A percentile compares a stretch with the other conserved stretches of the same genome.
Evolutionary conservation across 1,140 invertebrate genomes (phyloP).

Genomic region (Phortica variegata): DNA sequence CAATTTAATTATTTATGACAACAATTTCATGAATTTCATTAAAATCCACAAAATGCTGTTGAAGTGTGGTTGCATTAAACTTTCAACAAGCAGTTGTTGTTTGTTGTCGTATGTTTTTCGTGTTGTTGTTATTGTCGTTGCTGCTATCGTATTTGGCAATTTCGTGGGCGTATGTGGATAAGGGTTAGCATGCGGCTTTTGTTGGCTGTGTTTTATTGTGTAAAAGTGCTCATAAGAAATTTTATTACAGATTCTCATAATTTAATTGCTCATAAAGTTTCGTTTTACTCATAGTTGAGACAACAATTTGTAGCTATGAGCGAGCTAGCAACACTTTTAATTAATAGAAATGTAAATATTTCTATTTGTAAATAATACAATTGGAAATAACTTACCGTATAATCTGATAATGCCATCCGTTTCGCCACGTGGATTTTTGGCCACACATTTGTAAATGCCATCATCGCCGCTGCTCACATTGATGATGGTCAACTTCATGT

Average conservation of each 20-base stretch:
- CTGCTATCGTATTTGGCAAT: neutral
- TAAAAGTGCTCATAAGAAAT: too few relatives aligned
- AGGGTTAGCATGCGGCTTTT: too few relatives aligned
- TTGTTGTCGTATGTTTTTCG: too few relatives aligned
- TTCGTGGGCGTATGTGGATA: too few relatives aligned
- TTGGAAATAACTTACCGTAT: conserved; percentile 85
- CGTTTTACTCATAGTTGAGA: too few relatives aligned
- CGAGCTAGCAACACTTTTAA: too few relatives aligned
- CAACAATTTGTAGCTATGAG: too few relatives aligned
- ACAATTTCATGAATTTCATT: conserved; percentile 27
- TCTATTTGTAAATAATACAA: too few relatives aligned
- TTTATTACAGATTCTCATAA: too few relatives aligned
- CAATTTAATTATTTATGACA: conserved; percentile 28
- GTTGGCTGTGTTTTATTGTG: too few relatives aligned
- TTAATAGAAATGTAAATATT: too few relatives aligned
- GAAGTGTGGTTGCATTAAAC: neutral
- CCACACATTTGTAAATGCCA: conserved; percentile 84
- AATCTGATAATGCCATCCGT: conserved; percentile 87
- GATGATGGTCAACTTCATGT: conserved; percentile 78
- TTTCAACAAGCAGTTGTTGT: conserved; percentile 1
- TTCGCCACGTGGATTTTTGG: conserved; percentile 88
- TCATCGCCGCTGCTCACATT: conserved; percentile 76
- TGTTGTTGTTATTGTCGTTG: neutral
- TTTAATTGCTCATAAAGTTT: too few relatives aligned
- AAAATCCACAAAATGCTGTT: conserved; percentile 19